Evolutionary conservation across 2,888 invertebrate genomes (phyloP).

Genomic region (Apamea anceps): DNA sequence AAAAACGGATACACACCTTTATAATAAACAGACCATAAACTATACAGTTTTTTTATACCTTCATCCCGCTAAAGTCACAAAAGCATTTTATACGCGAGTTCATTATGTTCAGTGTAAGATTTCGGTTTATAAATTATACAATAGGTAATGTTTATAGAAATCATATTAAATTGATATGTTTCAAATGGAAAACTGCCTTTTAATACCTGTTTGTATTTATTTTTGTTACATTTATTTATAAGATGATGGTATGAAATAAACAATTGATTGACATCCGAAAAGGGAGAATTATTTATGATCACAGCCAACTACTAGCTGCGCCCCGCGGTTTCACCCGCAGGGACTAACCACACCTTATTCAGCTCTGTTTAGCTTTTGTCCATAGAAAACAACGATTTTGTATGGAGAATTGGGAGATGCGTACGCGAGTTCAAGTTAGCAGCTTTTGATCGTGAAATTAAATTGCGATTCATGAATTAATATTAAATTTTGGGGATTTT

Average conservation of each 20-base stretch:
- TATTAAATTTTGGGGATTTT: too few relatives aligned
- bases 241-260: conserved; percentile 82
- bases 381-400: too few relatives aligned
- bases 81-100: conserved; percentile 66
- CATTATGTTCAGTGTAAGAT: conserved; percentile 83
- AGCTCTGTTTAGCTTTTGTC: too few relatives aligned
- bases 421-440: too few relatives aligned
- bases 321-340: too few relatives aligned
- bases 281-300: conserved; percentile 67
- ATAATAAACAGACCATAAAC: conserved; percentile 74
- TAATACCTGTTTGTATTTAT: conserved; percentile 81
- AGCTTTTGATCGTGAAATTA: too few relatives aligned
- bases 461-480: too few relatives aligned
- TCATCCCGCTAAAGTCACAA: conserved; percentile 72
- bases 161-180: conserved; percentile 89
- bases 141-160: conserved; percentile 89
- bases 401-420: too few relatives aligned
- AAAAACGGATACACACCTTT: conserved; percentile 66
- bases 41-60: conserved; percentile 80
- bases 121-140: conserved; percentile 85
- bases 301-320: conserved; percentile 19
- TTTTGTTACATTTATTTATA: conserved; percentile 74
- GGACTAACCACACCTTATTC: too few relatives aligned
- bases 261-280: conserved; percentile 70
- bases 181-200: conserved; percentile 86